Evolutionary conservation across 1,140 invertebrate genomes (phyloP), one percentile per base, ranked within the genome.

Genomic region (Musca domestica): DNA sequence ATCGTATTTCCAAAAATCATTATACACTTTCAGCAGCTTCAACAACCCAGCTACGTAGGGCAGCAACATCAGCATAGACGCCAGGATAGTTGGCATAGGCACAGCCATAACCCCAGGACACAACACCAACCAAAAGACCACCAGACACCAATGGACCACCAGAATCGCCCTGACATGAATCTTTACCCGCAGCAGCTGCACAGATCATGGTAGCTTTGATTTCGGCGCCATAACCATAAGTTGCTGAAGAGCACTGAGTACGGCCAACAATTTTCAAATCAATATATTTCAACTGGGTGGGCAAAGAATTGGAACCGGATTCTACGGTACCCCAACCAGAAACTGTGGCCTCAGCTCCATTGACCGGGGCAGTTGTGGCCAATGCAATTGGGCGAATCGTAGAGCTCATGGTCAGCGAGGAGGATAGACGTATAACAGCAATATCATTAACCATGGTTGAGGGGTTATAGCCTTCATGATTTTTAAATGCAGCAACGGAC

Each of bases 71-170:
- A 41, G 58, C n/a, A 23, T 68, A 68, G 12, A 68, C 47, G 22
- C 67, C 67, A 10, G 67, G 88, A 27, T 77, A 76, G 34, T 76
- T 73, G 20, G 63, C 3, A 12, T 68, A 64, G 1, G 61, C 76
- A 64, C 76, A 78, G 12, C 69, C 83, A 41, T 83, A 81, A 15
- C 88, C 89, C 85, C 87, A 90, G n/a, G 87, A 88, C 0, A 88
- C 84, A 47, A 90, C 77, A 51, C 89, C 89, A 25, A 82, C 76
- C 30, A 83, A 64, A 2, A 61, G 54, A 7, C 73, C 69, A 3
- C 76, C 64, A 12, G 69, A 63, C 3, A 84, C 74, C 64, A 86
- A 71, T 19, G 85, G 83, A 10, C 85, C 84, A 27, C 85, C 85
- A 3, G 84, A 82, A 69, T 86, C 85, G 0, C 77, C 74, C 34